Conservation (phyloP, 2,888 invertebrate genomes). For the Busseola fusca region DNA sequence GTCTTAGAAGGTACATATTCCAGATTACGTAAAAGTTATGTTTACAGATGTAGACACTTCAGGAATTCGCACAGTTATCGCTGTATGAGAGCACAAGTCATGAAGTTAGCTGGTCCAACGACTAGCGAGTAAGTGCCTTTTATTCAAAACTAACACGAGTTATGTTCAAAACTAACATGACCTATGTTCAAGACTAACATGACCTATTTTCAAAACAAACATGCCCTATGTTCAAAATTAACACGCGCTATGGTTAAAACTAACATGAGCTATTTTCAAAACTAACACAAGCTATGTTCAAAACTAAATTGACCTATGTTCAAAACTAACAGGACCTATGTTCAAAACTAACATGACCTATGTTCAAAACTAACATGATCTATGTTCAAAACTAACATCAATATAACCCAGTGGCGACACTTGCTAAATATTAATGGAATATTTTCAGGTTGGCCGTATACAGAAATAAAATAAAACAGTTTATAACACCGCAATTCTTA, state of each 20-base stretch:
- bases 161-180: background rate
- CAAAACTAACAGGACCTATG: background rate
- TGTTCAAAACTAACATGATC: background rate
- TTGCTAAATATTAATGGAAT: background rate
- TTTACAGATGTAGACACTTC: slow-evolving; percentile 79
- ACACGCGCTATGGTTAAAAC: background rate
- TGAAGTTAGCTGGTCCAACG: slow-evolving; percentile 80
- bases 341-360: background rate
- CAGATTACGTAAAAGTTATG: no score
- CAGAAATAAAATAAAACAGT: slow-evolving; percentile 63
- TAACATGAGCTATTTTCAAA: background rate
- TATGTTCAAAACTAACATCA: no score
- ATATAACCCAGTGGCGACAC: no score
- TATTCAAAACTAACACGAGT: no score
- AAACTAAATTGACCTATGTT: no score
- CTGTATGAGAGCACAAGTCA: slow-evolving; percentile 78
- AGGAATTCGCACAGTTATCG: slow-evolving; percentile 77
- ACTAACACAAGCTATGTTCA: background rate
- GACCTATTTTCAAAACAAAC: background rate
- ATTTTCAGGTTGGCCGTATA: slow-evolving; percentile 65
- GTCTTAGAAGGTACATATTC: no score
- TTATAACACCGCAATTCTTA: slow-evolving; percentile 57
- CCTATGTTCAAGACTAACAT: background rate
- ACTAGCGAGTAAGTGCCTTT: slow-evolving; percentile 68
- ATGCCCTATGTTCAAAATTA: no score